Conservation (phyloP, 2,888 invertebrate genomes). For the Eugnorisma glareosa region DNA sequence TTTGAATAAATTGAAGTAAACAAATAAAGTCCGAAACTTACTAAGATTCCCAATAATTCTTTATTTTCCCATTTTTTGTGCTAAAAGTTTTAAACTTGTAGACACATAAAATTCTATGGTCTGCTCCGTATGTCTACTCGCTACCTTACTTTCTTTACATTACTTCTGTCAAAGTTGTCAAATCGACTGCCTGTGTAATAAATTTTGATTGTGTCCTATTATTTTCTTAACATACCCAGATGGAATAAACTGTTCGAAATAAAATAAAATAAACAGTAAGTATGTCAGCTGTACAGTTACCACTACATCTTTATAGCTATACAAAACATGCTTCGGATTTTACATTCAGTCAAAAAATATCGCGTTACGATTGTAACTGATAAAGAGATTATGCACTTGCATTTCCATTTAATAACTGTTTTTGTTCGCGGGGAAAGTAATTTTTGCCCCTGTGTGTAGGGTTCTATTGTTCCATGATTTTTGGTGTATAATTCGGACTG, state of each 20-base stretch:
- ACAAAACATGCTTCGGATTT: neutral
- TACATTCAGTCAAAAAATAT: neutral
- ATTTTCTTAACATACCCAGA: conserved; percentile 47
- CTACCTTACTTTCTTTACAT: neutral
- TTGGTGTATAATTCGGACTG: neutral
- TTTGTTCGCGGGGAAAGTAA: neutral
- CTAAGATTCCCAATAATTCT: too few relatives aligned
- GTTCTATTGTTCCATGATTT: neutral
- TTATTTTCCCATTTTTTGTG: neutral
- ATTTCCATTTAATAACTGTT: conserved; percentile 7
- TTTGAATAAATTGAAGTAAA: too few relatives aligned
- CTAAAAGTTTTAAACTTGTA: neutral
- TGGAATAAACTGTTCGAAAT: conserved; percentile 59
- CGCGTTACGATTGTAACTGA: conserved; percentile 31
- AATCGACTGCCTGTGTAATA: conserved; percentile 50
- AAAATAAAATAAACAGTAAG: conserved; percentile 51
- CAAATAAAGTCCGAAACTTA: too few relatives aligned
- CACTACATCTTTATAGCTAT: neutral
- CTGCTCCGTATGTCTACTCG: too few relatives aligned
- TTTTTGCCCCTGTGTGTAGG: neutral
- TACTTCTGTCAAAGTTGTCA: conserved; percentile 50
- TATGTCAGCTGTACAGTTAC: conserved; percentile 14
- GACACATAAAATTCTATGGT: neutral
- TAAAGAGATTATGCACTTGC: conserved; percentile 27
- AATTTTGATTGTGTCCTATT: conserved; percentile 48